Conservation (phyloP, 2,888 invertebrate species). For the Acronicta leporina region DNA sequence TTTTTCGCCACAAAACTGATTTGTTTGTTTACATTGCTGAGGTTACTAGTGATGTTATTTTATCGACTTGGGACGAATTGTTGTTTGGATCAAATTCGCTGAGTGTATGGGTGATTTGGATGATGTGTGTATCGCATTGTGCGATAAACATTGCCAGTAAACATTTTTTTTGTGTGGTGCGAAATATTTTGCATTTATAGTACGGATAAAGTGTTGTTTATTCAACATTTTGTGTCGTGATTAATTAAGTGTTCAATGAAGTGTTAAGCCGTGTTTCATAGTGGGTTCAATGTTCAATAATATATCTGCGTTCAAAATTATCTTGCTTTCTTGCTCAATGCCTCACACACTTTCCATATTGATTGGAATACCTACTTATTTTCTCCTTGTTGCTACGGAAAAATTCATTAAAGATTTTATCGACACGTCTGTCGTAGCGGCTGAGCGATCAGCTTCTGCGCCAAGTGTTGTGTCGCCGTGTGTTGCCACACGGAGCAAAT, state of each 20-base stretch:
- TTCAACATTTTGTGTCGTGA: background rate
- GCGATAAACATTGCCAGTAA: conserved; percentile 12
- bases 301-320: too few relatives aligned
- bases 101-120: conserved; percentile 10
- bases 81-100: conserved; percentile 14
- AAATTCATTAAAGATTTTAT: too few relatives aligned
- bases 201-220: conserved; percentile 1
- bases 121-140: conserved; percentile 15
- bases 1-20: conserved; percentile 34
- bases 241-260: background rate
- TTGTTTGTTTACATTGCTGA: conserved; percentile 44
- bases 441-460: too few relatives aligned
- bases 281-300: background rate
- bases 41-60: conserved; percentile 25
- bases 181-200: conserved; percentile 1
- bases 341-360: too few relatives aligned
- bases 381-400: too few relatives aligned
- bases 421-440: too few relatives aligned
- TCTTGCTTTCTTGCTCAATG: too few relatives aligned
- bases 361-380: too few relatives aligned
- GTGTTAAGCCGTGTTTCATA: conserved; percentile 1
- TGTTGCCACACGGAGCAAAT: too few relatives aligned
- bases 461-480: too few relatives aligned
- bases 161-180: conserved; percentile 3
- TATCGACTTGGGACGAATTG: conserved; percentile 38